These are phyloP conservation scores for Heterotis niloticus DNA, from an alignment of 2,113 vertebrate species.

Conservation along the genomic window DNA sequence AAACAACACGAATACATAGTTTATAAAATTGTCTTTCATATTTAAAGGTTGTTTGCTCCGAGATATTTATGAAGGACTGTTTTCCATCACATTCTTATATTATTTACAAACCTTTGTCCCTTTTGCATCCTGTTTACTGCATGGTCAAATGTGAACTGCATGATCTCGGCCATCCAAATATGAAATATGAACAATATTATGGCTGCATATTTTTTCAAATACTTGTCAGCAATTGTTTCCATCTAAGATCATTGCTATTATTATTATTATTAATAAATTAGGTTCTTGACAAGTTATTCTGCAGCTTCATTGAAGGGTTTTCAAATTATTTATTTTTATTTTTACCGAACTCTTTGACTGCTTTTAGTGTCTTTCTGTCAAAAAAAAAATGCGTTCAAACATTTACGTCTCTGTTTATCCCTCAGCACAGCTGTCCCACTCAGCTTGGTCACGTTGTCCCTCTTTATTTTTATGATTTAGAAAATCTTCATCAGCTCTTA, in stretches of 20 bases:
- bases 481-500: conserved; percentile 47
- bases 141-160: conserved; percentile 42
- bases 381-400: not conserved
- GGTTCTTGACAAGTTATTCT: not conserved
- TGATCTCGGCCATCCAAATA: conserved; percentile 38
- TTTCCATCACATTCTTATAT: conserved; percentile 23
- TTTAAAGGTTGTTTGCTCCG: not conserved
- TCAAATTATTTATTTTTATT: too few relatives aligned
- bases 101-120: not conserved
- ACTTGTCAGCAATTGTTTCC: conserved; percentile 23
- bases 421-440: conserved; percentile 6
- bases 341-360: too few relatives aligned
- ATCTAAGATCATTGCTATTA: conserved; percentile 20
- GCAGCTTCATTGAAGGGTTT: not conserved
- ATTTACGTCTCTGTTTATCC: not conserved
- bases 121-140: conserved; percentile 30
- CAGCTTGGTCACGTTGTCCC: conserved; percentile 41
- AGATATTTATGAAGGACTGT: conserved; percentile 18
- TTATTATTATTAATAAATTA: not conserved
- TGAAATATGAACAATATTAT: conserved; percentile 23
- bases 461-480: conserved; percentile 11
- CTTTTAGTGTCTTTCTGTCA: too few relatives aligned
- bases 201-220: conserved; percentile 34
- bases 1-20: not conserved
- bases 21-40: not conserved